Evolutionary conservation across 2,113 vertebrate species (phyloP), one percentile per base, ranked within the genome.

Genomic region (Emberiza fucata): DNA sequence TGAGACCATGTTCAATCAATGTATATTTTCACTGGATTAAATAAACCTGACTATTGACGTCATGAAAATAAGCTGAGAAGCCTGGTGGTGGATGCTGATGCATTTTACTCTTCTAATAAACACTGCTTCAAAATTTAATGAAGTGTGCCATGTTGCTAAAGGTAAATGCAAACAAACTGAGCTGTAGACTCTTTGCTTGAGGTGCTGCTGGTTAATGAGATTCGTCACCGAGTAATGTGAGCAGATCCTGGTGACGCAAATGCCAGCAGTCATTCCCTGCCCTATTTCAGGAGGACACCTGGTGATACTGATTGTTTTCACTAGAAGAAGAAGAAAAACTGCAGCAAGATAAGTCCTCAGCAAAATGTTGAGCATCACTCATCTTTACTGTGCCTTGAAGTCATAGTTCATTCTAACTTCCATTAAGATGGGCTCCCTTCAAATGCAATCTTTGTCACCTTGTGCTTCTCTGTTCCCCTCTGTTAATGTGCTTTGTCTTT

Each of bases 11-110:
- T 93, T 94, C 86, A 95, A 71, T 81, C 59, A 57, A 61, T 90
- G 96, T 92, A 78, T 97, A 81, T 96, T 97, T 97, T 95, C 73
- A 81, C 50, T 95, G 76, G 47, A 39, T 96, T 95, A 95, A 94
- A 54, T 73, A 66, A 89, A 80, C 56, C 76, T 88, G 86, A 87
- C 76, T 88, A 63, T 25, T 95, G 93, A 94, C 70, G 78, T 96
- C 81, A 92, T 44, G 69, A 95, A 95, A 73, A 90, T 91, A 91
- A 96, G 73, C 65, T 50, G 84, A 94, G 93, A 70, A 92, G 63
- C 64, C 66, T 90, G 69, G 29, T 92, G 54, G 50, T 82, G 69
- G 73, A 80, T 73, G 48, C 50, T 80, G 86, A 84, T 95, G 65
- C 1, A 0, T 88, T 95, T 97, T 93, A 61, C 68, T 76, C 82